Conservation (phyloP, 1,140 invertebrate species). For the Scaptomyza montana region DNA sequence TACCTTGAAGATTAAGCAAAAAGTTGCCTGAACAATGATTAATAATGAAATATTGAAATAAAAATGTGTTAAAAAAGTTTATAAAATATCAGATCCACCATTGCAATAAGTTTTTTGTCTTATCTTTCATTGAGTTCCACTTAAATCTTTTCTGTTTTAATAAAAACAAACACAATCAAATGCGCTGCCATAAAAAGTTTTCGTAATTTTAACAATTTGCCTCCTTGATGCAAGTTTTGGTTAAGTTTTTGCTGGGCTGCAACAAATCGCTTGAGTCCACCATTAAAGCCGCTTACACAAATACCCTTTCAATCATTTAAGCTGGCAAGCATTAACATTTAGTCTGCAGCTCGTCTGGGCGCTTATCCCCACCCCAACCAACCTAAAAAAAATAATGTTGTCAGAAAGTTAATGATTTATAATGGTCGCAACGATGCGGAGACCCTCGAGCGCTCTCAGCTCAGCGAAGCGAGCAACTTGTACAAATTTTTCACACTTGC, state of each 20-base stretch:
- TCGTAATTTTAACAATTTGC: background rate
- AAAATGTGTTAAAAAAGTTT: too few relatives aligned
- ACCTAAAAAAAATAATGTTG: constrained; percentile 64
- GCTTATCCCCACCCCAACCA: constrained; percentile 14
- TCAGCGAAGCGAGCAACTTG: constrained; percentile 74
- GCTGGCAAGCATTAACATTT: background rate
- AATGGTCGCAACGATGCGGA: constrained; percentile 46
- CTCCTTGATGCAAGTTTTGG: background rate
- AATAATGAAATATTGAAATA: too few relatives aligned
- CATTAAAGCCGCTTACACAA: constrained; percentile 17
- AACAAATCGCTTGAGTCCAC: constrained; percentile 7
- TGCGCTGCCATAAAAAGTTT: too few relatives aligned
- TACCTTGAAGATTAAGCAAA: too few relatives aligned
- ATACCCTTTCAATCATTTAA: constrained; percentile 13
- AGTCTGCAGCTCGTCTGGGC: constrained; percentile 35
- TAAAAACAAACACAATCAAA: too few relatives aligned
- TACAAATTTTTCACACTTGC: constrained; percentile 82
- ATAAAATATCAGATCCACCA: too few relatives aligned
- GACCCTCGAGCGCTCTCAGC: constrained; percentile 12
- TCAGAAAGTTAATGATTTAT: constrained; percentile 82
- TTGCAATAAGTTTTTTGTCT: too few relatives aligned
- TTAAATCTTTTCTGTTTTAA: too few relatives aligned
- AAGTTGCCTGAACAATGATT: too few relatives aligned
- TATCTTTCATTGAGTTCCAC: too few relatives aligned
- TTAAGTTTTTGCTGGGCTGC: background rate